Base-by-base conservation (phyloP, 2,888 invertebrate species). In the Lepidochrysops patricia region DNA sequence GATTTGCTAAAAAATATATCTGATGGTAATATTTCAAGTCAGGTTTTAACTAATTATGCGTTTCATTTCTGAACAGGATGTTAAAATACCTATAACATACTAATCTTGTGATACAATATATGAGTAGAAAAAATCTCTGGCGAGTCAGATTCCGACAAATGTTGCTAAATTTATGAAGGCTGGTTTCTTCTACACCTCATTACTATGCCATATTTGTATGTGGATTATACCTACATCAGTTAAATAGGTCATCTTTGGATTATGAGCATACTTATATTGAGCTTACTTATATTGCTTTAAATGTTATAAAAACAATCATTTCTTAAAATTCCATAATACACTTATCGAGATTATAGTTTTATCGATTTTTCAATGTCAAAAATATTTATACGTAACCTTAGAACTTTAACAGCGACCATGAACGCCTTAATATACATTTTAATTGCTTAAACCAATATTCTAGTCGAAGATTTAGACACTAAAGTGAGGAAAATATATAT, bases 151-250 rank as follows among this genome's bases (percentile, higher is more conserved):
- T 68, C 66, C 67, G 64, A 62, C 61, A 62, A 60, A 58, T 57
- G 49, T 60, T 48, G 58, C 27, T 26, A 65, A 65, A 64, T 65
- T 66, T 63, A 67, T 67, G 63, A 57, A 60, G 49, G 61, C 56
- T 57, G 60, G 57, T 58, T 56, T 61, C 57, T 43, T 19, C 43
- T 62, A 58, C 66, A 63, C 58, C 49, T 63, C 56, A 64, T 63
- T 61, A 49, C 26, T 57, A 63, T 61, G 58, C 59, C 57, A 60
- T 23, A 62, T 60, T 61, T 64, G 64, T 62, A 60, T 32, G 23
- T 60, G 37, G 43, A 57, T 62, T 58, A 57, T 43, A 57, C 23
- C 49, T 29, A 50, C 37, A 43, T 13, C 15, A 26, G 43, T 60
- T 59, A 58, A 49, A 62, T 58, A 32, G 32, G 13, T 58, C 25